Evolutionary conservation across 2,113 vertebrate species (phyloP).

Genomic region (Odocoileus virginianus): DNA sequence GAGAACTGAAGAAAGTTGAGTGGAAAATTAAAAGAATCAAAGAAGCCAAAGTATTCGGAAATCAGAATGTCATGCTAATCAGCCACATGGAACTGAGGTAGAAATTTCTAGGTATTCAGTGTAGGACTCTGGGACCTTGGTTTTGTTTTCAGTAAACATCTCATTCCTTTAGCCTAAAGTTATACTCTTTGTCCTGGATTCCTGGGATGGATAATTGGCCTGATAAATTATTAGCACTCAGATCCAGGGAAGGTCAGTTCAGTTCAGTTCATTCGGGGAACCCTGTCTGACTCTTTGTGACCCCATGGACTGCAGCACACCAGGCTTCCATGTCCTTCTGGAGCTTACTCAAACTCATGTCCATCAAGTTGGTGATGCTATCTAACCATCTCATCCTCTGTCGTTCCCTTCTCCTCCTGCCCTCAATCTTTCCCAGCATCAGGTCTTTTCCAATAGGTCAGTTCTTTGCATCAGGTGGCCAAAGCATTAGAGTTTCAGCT

Average conservation of each 20-base stretch:
- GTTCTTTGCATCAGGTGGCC: not conserved
- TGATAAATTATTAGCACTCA: not conserved
- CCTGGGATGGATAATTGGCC: not conserved
- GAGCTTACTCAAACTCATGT: not conserved
- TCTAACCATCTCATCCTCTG: not conserved
- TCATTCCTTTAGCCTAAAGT: not conserved
- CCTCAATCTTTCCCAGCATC: not conserved
- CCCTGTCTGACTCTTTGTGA: not conserved
- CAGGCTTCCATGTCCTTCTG: not conserved
- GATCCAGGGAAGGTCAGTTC: not conserved
- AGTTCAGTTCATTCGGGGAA: not conserved
- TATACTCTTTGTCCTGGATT: not conserved
- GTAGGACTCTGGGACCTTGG: not conserved
- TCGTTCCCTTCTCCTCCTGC: accelerated
- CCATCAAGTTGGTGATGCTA: not conserved
- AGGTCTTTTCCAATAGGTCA: not conserved
- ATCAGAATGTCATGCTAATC: not conserved
- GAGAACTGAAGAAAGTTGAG: not conserved
- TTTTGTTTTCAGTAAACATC: not conserved
- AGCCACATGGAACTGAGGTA: not conserved
- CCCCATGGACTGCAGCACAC: not conserved
- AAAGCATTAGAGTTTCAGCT: not conserved
- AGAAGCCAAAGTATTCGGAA: not conserved
- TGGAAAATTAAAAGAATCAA: not conserved
- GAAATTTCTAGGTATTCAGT: not conserved